phyloP scores from a whole-genome alignment of 2,888 invertebrate genomes.

The Aphidoletes aphidimyza region DNA sequence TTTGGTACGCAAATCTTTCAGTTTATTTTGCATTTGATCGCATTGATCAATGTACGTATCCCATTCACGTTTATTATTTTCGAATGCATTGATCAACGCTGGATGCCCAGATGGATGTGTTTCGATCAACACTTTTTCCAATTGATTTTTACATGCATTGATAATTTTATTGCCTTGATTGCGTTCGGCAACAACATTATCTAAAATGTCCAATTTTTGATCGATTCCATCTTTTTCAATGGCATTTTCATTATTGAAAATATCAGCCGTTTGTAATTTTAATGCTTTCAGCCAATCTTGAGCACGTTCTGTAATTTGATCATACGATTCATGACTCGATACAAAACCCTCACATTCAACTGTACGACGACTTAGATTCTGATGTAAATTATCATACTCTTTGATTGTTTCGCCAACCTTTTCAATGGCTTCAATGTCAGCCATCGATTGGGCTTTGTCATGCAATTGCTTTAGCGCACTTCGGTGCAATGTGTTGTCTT shows the following conservation, averaged over 20 bases:
- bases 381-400: conserved; percentile 76
- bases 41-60: conserved; percentile 78
- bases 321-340: conserved; percentile 82
- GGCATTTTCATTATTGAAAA: conserved; percentile 78
- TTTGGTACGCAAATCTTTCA: conserved; percentile 80
- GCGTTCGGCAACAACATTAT: conserved; percentile 79
- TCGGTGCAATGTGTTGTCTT: conserved; percentile 88
- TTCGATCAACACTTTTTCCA: conserved; percentile 78
- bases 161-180: conserved; percentile 79
- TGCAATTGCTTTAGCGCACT: conserved; percentile 85
- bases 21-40: conserved; percentile 75
- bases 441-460: conserved; percentile 81
- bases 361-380: conserved; percentile 76
- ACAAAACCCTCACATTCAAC: conserved; percentile 77
- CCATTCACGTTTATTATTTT: conserved; percentile 81
- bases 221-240: conserved; percentile 84
- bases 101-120: conserved; percentile 83
- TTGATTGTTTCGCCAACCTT: conserved; percentile 79
- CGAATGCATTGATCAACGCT: conserved; percentile 76
- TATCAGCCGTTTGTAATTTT: conserved; percentile 79
- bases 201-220: conserved; percentile 77
- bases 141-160: conserved; percentile 74
- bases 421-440: conserved; percentile 81
- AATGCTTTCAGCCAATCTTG: conserved; percentile 85
- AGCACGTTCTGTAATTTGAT: conserved; percentile 83